Evolutionary conservation across 2,797 vertebrate genomes (phyloP).

Genomic region (Sebastes minor): DNA sequence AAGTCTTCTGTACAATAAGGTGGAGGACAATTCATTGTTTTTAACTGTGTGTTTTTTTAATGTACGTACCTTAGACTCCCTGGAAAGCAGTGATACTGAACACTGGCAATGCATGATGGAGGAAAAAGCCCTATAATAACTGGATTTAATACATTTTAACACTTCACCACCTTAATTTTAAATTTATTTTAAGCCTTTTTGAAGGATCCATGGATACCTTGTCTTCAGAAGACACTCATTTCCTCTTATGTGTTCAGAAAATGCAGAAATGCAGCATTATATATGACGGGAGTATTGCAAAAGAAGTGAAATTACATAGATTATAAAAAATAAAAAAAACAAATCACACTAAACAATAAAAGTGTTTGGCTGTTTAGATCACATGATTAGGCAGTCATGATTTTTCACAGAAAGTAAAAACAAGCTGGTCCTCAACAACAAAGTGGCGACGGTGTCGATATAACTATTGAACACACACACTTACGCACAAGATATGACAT

Average conservation of each 20-base stretch:
- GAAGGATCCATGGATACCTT: background rate
- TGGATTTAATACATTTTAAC: constrained; percentile 8
- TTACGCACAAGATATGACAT: background rate
- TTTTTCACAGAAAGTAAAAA: constrained; percentile 50
- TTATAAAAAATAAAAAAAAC: constrained; percentile 21
- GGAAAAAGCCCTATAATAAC: background rate
- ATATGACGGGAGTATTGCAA: constrained; percentile 1
- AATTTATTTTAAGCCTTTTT: constrained; percentile 23
- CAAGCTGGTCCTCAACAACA: constrained; percentile 23
- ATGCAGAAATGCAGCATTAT: constrained; percentile 6
- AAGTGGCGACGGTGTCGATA: background rate
- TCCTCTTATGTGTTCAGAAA: background rate
- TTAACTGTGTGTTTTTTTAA: background rate
- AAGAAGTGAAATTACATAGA: constrained; percentile 18
- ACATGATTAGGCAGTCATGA: constrained; percentile 48
- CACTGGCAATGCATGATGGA: too few species aligned
- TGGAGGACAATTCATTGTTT: background rate
- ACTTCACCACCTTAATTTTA: background rate
- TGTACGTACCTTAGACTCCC: background rate
- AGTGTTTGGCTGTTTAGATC: constrained; percentile 27
- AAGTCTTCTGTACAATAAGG: background rate
- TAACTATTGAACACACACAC: background rate
- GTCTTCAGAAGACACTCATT: constrained; percentile 32
- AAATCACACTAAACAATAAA: constrained; percentile 10
- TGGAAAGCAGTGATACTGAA: background rate